These are phyloP conservation scores for Cygnus olor DNA, from an alignment of 2,797 vertebrate genomes.

Conservation along the genomic window DNA sequence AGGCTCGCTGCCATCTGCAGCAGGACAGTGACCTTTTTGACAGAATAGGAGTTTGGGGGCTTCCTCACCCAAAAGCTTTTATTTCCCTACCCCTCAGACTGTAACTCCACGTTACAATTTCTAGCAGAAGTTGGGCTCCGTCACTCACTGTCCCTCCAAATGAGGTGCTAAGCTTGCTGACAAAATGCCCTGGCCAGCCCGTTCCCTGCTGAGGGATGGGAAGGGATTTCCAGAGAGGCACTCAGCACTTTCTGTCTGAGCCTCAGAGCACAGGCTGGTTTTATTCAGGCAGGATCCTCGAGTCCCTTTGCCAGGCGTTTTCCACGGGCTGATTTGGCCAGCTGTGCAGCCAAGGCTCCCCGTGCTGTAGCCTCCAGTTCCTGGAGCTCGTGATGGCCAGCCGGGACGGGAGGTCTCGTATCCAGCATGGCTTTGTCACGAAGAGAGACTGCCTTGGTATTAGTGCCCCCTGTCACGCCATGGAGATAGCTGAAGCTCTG, in stretches of 20 bases:
- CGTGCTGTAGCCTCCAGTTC: not conserved
- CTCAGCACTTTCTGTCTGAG: not conserved
- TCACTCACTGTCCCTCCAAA: not conserved
- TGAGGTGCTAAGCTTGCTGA: not conserved
- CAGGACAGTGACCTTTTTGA: not conserved
- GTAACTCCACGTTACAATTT: not conserved
- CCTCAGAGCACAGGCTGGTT: not conserved
- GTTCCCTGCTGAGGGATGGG: not conserved
- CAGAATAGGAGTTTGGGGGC: not conserved
- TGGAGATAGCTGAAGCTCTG: not conserved
- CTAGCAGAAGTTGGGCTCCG: not conserved
- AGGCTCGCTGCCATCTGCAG: not conserved
- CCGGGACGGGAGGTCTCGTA: accelerated
- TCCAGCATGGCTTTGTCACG: not conserved
- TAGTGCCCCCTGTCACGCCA: not conserved
- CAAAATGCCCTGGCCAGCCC: not conserved
- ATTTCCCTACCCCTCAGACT: accelerated
- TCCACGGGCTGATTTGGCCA: not conserved
- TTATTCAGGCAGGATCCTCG: not conserved
- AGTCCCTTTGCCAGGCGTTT: not conserved
- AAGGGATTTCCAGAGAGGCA: not conserved
- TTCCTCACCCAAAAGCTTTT: not conserved
- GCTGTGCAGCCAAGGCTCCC: accelerated
- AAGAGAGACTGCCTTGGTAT: accelerated
- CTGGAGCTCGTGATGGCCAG: not conserved